Base-by-base conservation (phyloP, 2,888 invertebrate species). In the Frankliniella intonsa region DNA sequence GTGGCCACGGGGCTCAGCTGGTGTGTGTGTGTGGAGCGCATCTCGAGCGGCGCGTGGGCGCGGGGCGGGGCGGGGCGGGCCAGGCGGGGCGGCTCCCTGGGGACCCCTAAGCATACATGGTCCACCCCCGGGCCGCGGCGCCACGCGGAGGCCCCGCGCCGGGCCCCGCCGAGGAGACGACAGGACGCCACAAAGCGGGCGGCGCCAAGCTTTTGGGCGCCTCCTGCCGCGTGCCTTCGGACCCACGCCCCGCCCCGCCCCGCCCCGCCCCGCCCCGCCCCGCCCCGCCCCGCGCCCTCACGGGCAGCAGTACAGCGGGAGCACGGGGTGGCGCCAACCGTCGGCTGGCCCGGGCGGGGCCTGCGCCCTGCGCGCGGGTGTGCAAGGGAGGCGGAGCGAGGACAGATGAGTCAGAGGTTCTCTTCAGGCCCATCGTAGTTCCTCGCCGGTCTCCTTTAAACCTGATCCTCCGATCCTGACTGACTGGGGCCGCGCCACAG, bases 211-310 rank as follows among this genome's bases (percentile, higher is more conserved):
- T 38, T 38, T 38, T 38, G 38, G 38, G 38, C 38, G 38, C 90
- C 86, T 89, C 89, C 86, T 89, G 90, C 87, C 91, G 90, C 87
- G 92, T 92, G 90, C 92, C 92, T 89, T 92, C 93, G 88, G 92
- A 93, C 88, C 93, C 92, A n/a, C n/a, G 89, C 93, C 93, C 89
- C 92, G 92, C 86, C 93, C 91, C 89, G 93, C 93, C 90, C 92
- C 91, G 90, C 93, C 93, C 86, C 94, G 92, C 88, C 88, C 93
- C 92, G 89, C 93, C 93, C 89, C 93, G 91, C 88, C 93, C 93
- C 87, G 38, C 38, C 38, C 2, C 38, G 5, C 3, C 38, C 38
- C 38, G 38, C 38, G 38, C 38, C 38, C 5, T 38, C 38, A 38
- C 38, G 38, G 38, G 38, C 5, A 38, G 38, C 38, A 38, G 38